Percentiles rank a stretch among this genome's conserved stretches.
phyloP scores from a whole-genome alignment of 2,113 vertebrate genomes.

The Struthio camelus region DNA sequence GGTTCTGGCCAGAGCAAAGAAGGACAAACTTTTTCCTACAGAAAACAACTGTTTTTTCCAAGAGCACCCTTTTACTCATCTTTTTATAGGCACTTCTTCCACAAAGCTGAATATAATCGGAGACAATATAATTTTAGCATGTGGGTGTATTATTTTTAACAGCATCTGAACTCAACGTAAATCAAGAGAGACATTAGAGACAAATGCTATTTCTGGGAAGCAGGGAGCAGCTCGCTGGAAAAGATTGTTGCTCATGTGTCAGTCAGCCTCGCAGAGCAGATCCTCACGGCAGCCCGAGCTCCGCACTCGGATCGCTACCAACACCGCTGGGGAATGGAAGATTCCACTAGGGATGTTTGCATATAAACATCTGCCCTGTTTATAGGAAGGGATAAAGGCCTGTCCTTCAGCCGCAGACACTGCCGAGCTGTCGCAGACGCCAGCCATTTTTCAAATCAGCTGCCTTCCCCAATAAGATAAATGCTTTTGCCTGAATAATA shows the following conservation, averaged over 20 bases:
- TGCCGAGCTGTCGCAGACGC: too few relatives aligned
- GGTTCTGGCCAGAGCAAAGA: neutral
- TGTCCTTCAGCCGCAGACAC: fast-evolving
- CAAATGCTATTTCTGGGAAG: neutral
- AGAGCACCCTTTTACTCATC: neutral
- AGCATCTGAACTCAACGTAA: neutral
- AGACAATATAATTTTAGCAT: neutral
- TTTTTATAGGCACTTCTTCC: neutral
- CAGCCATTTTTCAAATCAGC: neutral
- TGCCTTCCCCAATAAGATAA: neutral
- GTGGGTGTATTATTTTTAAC: conserved; percentile 3
- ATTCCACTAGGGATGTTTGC: neutral
- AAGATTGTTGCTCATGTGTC: fast-evolving
- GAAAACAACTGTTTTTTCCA: neutral
- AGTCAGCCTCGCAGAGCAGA: fast-evolving
- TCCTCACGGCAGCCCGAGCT: neutral
- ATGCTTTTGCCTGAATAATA: fast-evolving
- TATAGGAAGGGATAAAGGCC: neutral
- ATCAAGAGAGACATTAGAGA: neutral
- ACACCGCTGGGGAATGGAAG: fast-evolving
- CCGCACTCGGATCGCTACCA: neutral
- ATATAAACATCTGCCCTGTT: neutral
- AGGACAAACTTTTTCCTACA: neutral
- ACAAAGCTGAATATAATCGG: neutral
- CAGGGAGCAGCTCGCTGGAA: neutral